Base-by-base conservation (phyloP, 1,140 invertebrate species). In the Drosophila mauritiana region DNA sequence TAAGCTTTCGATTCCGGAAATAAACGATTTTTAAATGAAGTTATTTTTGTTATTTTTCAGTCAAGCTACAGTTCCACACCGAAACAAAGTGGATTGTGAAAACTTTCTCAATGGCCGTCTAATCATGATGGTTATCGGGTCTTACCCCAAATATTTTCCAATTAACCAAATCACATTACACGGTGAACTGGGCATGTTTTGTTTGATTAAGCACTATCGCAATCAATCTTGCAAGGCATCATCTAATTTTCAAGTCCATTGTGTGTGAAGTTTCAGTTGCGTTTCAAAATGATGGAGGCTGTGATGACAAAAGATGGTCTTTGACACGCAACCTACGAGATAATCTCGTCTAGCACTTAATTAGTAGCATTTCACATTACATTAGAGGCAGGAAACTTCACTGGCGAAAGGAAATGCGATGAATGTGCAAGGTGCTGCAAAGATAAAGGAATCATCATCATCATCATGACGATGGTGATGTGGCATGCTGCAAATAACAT, bases 331-430 rank as follows among this genome's bases (percentile, higher is more conserved):
- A 43, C 39, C 55, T 45, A 13, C 8, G 5, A 34, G 61, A 34
- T 40, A 39, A 57, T n/a, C 61, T 73, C 67, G 67, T 53, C 81
- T 73, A 54, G 51, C 78, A 81, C 73, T 73, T 81, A 81, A 81
- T 81, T 81, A 81, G 67, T 62, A 45, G 46, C 56, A 45, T 45
- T 45, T 43, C 15, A 45, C 42, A 17, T 45, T 10, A 45, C 10
- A 45, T 45, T 45, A 12, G 42, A 45, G 15, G 8, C 17, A 20
- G 10, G 42, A 45, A 20, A 45, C 17, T 20, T 12, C 20, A 11
- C 3, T 10, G 7, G 15, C 15, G 7, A 17, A 15, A 10, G 15
- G 7, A 43, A 37, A 37, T 37, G 13, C 36, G 11, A 39, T 39
- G 37, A 39, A 43, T 1, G 57, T 62, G 40, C 25, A 27, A 17